A percentile compares a stretch with the other conserved stretches of the same genome.
Evolutionary conservation across 1,140 invertebrate genomes (phyloP).

Genomic region (Thereuonema tuberculata): DNA sequence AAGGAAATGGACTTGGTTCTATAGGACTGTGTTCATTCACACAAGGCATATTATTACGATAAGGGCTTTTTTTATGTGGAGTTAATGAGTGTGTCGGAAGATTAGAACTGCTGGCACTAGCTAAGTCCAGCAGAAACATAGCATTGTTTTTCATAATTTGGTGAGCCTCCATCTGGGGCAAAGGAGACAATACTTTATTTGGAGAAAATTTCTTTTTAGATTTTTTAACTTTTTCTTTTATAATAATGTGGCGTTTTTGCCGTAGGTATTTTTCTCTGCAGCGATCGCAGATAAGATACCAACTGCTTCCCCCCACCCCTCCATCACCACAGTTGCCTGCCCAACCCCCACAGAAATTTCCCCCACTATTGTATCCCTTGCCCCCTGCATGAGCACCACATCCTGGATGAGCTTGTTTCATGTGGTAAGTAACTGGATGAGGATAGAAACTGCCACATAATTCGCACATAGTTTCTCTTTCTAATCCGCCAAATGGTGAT

Average conservation of each 20-base stretch:
- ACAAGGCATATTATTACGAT: conserved; percentile 14
- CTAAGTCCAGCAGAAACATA: conserved; percentile 79
- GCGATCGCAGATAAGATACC: conserved; percentile 81
- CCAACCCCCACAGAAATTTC: conserved; percentile 72
- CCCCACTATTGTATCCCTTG: conserved; percentile 73
- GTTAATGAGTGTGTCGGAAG: conserved; percentile 37
- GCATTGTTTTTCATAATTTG: conserved; percentile 82
- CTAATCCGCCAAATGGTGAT: conserved; percentile 19
- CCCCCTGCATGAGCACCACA: conserved; percentile 73
- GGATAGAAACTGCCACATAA: conserved; percentile 62
- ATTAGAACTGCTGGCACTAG: conserved; percentile 47
- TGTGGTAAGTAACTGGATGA: conserved; percentile 78
- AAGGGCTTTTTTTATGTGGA: conserved; percentile 11
- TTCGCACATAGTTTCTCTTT: conserved; percentile 61
- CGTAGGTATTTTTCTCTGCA: conserved; percentile 70
- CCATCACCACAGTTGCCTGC: conserved; percentile 77
- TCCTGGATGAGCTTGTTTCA: conserved; percentile 74
- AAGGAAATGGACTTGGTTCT: conserved; percentile 22
- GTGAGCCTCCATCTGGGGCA: conserved; percentile 45
- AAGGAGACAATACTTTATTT: conserved; percentile 19
- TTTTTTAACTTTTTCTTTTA: conserved; percentile 29
- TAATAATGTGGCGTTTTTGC: conserved; percentile 33
- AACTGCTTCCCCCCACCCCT: conserved; percentile 63
- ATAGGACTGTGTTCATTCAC: conserved; percentile 8
- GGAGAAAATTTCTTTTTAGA: conserved; percentile 27